Evolutionary conservation across 2,113 vertebrate genomes (phyloP), one percentile per base, ranked within the genome.

Genomic region (Hyaena hyaena): DNA sequence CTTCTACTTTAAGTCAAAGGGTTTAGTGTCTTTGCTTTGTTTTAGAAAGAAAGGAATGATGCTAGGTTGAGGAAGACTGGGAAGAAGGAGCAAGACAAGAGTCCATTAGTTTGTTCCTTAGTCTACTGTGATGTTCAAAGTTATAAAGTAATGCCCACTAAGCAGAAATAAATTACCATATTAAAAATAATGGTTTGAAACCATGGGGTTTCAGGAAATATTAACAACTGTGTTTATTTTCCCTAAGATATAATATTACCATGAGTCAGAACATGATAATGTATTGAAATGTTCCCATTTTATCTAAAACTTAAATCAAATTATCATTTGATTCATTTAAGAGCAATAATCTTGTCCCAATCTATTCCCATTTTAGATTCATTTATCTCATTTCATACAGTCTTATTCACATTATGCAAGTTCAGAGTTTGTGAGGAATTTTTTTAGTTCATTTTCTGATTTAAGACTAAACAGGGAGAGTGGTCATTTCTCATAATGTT

Each of bases 101-200:
- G 76, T 91, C 71, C 69, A 68, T 96, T 95, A 96, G 69, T 97
- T 21, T 98, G 96, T 96, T 86, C 83, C 92, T 26, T 55, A 81
- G 21, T 86, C 43, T 91, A 97, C 95, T 86, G 10, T 4, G 0
- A 83, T 93, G 81, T 84, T 97, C 66, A 39, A 68, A 43, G 31
- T 96, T 96, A 96, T 88, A 83, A 96, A 45, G 15, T 53, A 19
- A 55, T 94, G 39, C 6, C 39, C 89, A 48, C 61, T 71, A 80
- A 45, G 55, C 73, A 93, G 50, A 97, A 97, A 94, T 10, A 97
- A 95, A 93, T 82, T 74, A 87, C 35, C 55, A 24, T 35, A 61
- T 63, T 85, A 86, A 35, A 80, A 86, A 61, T 14, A 23, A 5
- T 14, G 43, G 24, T 93, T 83, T 90, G 63, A 97, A 80, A 81